Conservation (phyloP, 2,113 vertebrate species). For the Quiscalus mexicanus region DNA sequence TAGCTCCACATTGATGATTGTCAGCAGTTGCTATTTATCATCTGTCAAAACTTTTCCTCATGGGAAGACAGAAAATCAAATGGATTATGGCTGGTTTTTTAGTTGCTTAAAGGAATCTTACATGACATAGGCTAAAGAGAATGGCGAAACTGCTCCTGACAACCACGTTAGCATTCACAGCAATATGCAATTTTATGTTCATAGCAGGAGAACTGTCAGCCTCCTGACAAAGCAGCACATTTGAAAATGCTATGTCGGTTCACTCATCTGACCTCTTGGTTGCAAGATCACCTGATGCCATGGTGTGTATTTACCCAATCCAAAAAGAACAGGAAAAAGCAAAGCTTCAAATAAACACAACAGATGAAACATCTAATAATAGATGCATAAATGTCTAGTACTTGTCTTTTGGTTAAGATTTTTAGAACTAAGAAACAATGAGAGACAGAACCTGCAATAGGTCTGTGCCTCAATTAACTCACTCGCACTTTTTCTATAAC, state of each 20-base stretch:
- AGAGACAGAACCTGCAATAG: neutral
- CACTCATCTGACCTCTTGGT: slow-evolving; percentile 62
- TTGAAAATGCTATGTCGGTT: slow-evolving; percentile 67
- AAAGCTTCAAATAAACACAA: neutral
- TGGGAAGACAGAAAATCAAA: slow-evolving; percentile 91
- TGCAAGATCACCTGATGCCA: slow-evolving; percentile 52
- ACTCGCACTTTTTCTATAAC: neutral
- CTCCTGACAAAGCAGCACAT: slow-evolving; percentile 54
- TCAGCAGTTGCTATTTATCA: slow-evolving; percentile 94
- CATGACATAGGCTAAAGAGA: slow-evolving; percentile 84
- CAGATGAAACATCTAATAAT: neutral
- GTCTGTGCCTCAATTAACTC: neutral
- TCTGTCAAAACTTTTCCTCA: slow-evolving; percentile 91
- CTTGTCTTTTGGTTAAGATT: neutral
- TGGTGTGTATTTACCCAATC: neutral
- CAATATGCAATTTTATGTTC: slow-evolving; percentile 71
- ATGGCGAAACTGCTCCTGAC: slow-evolving; percentile 75
- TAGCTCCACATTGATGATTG: slow-evolving; percentile 88
- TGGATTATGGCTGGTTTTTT: slow-evolving; percentile 89
- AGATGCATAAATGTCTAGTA: neutral
- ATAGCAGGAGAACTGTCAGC: slow-evolving; percentile 57
- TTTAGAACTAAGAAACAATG: neutral
- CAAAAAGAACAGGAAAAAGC: neutral
- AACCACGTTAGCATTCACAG: slow-evolving; percentile 73
- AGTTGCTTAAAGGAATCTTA: slow-evolving; percentile 88